Evolutionary conservation across 2,113 vertebrate genomes (phyloP).

Genomic region (Lepidothrix coronata): DNA sequence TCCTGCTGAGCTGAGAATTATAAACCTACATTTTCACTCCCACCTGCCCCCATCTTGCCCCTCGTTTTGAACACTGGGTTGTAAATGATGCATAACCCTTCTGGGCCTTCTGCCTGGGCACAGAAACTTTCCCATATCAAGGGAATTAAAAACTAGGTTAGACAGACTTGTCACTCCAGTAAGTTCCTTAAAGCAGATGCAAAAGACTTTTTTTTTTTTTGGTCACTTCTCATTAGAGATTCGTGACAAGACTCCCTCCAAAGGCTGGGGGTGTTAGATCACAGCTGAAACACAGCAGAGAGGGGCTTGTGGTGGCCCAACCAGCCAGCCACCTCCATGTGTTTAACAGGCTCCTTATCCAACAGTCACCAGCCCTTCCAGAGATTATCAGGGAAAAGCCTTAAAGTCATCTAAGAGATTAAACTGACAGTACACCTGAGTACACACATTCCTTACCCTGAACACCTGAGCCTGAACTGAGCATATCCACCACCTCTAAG

Average conservation of each 20-base stretch:
- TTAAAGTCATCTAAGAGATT: not conserved
- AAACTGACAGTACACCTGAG: not conserved
- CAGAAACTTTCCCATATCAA: not conserved
- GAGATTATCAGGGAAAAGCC: not conserved
- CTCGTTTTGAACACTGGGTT: not conserved
- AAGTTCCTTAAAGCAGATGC: constrained; percentile 4
- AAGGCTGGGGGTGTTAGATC: not conserved
- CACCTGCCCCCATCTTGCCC: not conserved
- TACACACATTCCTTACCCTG: not conserved
- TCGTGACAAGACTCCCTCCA: not conserved
- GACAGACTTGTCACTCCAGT: not conserved
- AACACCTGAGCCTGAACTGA: not conserved
- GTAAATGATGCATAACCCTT: constrained; percentile 65
- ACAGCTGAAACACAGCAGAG: not conserved
- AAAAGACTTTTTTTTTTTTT: not conserved
- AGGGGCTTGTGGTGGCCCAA: not conserved
- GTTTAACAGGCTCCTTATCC: not conserved
- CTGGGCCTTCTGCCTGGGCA: constrained; percentile 41
- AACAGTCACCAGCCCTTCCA: not conserved
- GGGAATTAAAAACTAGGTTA: constrained; percentile 61
- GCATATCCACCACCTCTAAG: not conserved
- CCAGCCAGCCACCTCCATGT: not conserved
- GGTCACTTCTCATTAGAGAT: not conserved
- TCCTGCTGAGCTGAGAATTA: constrained; percentile 36
- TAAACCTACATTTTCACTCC: not conserved